A percentile compares a stretch with the other conserved stretches of the same genome.
These are phyloP conservation scores for Helicoverpa assulta DNA, from an alignment of 2,888 invertebrate species.

Conservation along the genomic window DNA sequence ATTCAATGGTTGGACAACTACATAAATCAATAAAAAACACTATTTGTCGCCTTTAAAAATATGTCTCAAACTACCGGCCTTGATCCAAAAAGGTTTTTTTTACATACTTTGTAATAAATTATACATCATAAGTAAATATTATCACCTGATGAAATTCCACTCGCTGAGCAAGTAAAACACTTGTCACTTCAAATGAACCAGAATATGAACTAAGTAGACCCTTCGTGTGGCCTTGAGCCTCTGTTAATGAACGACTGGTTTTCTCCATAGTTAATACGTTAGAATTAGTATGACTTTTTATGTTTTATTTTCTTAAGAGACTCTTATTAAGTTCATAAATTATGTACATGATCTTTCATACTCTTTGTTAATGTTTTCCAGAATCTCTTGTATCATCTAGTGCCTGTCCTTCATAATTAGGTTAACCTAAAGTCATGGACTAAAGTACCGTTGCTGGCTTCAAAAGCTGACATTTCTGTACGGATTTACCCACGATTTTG, in stretches of 20 bases:
- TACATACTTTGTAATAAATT: background rate
- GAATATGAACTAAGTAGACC: slow-evolving; percentile 4
- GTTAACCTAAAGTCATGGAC: no score
- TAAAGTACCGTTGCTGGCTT: background rate
- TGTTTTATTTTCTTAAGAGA: background rate
- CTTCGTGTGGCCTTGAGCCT: background rate
- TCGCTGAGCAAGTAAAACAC: slow-evolving; percentile 18
- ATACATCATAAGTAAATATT: slow-evolving; percentile 19
- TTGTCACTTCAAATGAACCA: slow-evolving; percentile 38
- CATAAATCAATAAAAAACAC: background rate
- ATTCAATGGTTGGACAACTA: background rate
- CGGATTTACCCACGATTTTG: background rate
- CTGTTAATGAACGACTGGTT: background rate
- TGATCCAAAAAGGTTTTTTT: background rate
- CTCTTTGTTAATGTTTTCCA: background rate
- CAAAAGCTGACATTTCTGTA: background rate
- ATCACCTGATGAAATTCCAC: slow-evolving; percentile 12
- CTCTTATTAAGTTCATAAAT: background rate
- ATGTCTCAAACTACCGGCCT: background rate
- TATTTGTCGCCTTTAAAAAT: background rate
- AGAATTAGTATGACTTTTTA: background rate
- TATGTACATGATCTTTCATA: background rate
- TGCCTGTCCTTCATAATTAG: no score
- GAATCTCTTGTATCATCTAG: background rate
- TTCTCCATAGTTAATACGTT: background rate